Base-by-base conservation (phyloP, 2,113 vertebrate genomes). In the Stigmatopora nigra region DNA sequence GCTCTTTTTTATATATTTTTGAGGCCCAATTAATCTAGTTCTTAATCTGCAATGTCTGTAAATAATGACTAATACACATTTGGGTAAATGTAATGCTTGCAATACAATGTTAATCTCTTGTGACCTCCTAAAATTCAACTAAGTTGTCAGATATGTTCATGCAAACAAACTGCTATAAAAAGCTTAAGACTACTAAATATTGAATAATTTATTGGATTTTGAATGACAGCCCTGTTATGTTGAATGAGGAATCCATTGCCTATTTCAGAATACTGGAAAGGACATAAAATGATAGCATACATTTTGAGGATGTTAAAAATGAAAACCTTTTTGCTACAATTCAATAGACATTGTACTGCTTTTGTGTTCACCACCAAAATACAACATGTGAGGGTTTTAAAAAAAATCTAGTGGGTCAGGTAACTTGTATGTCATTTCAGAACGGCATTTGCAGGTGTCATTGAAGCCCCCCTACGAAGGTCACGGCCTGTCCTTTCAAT, bases 401-500 rank as follows among this genome's bases (percentile, higher is more conserved):
- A 41, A 41, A 41, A 41, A 1, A 41, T 41, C 38, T 41, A 7
- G 9, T 41, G 0, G 38, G 38, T 41, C 38, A 4, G 38, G 11
- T 12, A 9, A 52, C 51, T 53, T 19, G 19, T 52, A 53, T 53
- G 3, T 20, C 51, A 53, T 13, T 11, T n/a, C 19, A 20, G 9
- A 10, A 22, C 17, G 15, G 53, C 7, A 15, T 62, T 47, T 46
- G 9, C 51, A 22, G 53, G 56, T 62, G 48, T 69, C 14, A 47
- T 19, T 64, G 47, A 51, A 11, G 47, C 12, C 53, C 53, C 45
- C 25, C 2, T n/a, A 8, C 47, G 35, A 52, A 64, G 63, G 63
- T 64, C 63, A 61, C 59, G 2, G 38, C 17, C 7, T 67, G 58
- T 57, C 44, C 60, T 64, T 64, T 61, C 36, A 58, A 36, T 41